Percentiles rank a stretch among this genome's conserved stretches.
Evolutionary conservation across 2,888 invertebrate genomes (phyloP).

Genomic region (Sthenelais limicola): DNA sequence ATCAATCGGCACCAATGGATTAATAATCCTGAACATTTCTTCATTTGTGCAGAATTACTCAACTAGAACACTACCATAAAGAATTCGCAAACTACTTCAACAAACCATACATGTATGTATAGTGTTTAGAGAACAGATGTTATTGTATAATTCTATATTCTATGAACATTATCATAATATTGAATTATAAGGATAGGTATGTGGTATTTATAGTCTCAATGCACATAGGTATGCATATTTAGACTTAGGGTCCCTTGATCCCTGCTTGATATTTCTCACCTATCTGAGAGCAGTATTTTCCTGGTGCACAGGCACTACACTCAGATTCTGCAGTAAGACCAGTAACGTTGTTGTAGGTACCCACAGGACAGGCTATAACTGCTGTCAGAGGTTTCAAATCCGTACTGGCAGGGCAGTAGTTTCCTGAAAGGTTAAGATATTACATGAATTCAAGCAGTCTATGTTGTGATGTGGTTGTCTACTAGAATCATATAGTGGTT

Average conservation of each 20-base stretch:
- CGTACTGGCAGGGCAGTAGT: constrained; percentile 67
- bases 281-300: constrained; percentile 63
- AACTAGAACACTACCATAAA: no score
- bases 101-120: no score
- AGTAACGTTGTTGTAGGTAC: constrained; percentile 60
- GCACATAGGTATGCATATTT: no score
- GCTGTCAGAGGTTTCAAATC: constrained; percentile 48
- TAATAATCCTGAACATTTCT: no score
- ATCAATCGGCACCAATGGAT: no score
- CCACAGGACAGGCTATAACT: constrained; percentile 62
- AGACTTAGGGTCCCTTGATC: background rate
- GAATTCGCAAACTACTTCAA: no score
- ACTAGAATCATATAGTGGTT: background rate
- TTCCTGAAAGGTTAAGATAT: constrained; percentile 54
- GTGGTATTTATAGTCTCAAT: background rate
- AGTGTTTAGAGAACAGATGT: no score
- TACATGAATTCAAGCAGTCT: background rate
- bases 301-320: constrained; percentile 64
- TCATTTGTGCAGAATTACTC: no score
- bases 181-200: background rate
- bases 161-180: no score
- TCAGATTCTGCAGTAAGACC: constrained; percentile 53
- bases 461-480: background rate
- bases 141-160: no score
- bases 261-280: no score